Base-by-base conservation (phyloP, 2,113 vertebrate species). In the Silurus meridionalis region DNA sequence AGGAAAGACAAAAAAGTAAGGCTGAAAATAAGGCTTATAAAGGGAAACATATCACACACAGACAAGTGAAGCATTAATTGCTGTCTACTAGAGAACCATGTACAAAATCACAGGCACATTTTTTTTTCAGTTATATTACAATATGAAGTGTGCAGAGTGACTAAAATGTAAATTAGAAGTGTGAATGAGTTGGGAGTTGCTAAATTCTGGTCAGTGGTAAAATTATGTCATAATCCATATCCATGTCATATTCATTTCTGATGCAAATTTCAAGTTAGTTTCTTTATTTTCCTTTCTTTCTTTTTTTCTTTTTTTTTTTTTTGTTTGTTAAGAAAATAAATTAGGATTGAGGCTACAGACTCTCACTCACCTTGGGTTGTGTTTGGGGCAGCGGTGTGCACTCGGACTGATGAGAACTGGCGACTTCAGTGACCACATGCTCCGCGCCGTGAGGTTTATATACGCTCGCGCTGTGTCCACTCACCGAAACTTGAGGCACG, bases 331-430 rank as follows among this genome's bases (percentile, higher is more conserved):
- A 64, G 23, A 9, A 8, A n/a, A 23, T 60, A 25, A 60, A 71
- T 75, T 55, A 21, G 50, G 8, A 14, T 77, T 74, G 23, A 77
- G n/a, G 80, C 25, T 80, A 87, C 86, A 82, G 88, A 93, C 84
- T 88, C 95, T 95, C 94, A 95, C 94, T 95, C 95, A 95, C 94
- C 94, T 95, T 89, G 57, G 84, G 87, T 91, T 93, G 90, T 90
- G 86, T 91, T 87, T 90, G 91, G 86, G 83, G 77, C 58, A 63
- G 90, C 88, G 91, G 91, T 90, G 91, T 89, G 90, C 91, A 93
- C 91, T 94, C 86, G 77, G 91, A 92, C 84, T 87, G 91, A 94
- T 93, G 93, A 93, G 21, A 89, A 91, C 90, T 90, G 90, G 78
- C 90, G 89, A 94, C 94, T 95, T 94, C 93, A 95, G 94, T 95